Percentiles rank a stretch among this genome's conserved stretches.
phyloP scores from a whole-genome alignment of 2,113 vertebrate species.

The Helogale parvula region DNA sequence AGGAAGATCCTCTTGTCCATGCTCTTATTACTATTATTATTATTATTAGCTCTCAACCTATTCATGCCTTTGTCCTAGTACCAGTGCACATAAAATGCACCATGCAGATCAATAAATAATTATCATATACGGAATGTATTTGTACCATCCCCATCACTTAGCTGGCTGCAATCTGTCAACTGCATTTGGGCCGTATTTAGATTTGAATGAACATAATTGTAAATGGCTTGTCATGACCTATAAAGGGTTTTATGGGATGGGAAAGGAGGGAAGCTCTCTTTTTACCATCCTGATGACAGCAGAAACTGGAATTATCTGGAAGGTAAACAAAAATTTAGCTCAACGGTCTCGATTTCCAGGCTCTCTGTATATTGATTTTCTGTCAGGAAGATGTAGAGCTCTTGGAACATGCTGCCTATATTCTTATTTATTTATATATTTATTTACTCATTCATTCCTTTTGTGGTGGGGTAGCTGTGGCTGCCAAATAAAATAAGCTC shows the following conservation, averaged over 20 bases:
- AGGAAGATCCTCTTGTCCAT: neutral
- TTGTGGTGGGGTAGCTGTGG: neutral
- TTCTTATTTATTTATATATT: constrained; percentile 48
- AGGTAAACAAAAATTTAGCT: constrained; percentile 58
- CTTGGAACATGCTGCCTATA: neutral
- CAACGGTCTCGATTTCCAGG: constrained; percentile 43
- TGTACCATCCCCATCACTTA: constrained; percentile 2
- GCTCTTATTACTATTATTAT: neutral
- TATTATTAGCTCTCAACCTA: neutral
- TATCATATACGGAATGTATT: constrained; percentile 49
- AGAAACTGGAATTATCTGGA: constrained; percentile 47
- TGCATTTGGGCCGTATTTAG: constrained; percentile 51
- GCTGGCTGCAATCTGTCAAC: constrained; percentile 20
- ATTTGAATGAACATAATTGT: constrained; percentile 29
- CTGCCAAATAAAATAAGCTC: constrained; percentile 16
- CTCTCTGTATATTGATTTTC: constrained; percentile 65
- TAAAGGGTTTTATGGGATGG: neutral
- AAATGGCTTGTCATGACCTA: constrained; percentile 55
- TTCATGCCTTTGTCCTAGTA: constrained; percentile 17
- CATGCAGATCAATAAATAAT: constrained; percentile 74
- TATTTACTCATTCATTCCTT: constrained; percentile 57
- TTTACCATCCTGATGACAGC: neutral
- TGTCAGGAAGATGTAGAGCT: constrained; percentile 53
- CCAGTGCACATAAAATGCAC: neutral
- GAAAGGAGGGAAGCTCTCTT: constrained; percentile 3